These are phyloP conservation scores for Cydia amplana DNA, from an alignment of 1,140 invertebrate genomes.

Conservation along the genomic window DNA sequence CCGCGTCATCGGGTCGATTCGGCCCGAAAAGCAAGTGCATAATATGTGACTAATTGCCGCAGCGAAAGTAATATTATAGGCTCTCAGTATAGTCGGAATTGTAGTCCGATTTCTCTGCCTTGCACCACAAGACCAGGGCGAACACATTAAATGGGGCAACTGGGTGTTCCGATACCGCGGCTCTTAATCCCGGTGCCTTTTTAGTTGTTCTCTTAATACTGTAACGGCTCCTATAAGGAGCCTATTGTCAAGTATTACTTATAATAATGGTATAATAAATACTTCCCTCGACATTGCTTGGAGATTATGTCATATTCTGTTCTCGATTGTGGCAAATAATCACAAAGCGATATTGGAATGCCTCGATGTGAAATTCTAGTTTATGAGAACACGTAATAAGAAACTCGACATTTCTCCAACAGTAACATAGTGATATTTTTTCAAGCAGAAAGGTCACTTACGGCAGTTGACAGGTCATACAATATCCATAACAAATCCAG, in stretches of 20 bases:
- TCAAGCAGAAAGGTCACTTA: too few relatives aligned
- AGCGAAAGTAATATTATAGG: too few relatives aligned
- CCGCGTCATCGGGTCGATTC: too few relatives aligned
- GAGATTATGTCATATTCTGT: background rate
- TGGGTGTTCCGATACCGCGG: background rate
- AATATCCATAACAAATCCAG: too few relatives aligned
- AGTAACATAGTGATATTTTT: too few relatives aligned
- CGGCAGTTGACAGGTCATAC: too few relatives aligned
- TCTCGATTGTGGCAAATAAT: background rate
- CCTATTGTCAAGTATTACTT: conserved; percentile 10
- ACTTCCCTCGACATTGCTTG: background rate
- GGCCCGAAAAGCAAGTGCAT: too few relatives aligned
- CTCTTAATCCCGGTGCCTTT: conserved; percentile 13
- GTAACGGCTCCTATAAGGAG: conserved; percentile 9
- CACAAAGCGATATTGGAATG: background rate
- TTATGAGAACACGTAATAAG: too few relatives aligned
- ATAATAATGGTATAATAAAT: conserved; percentile 20
- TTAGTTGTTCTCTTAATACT: conserved; percentile 5
- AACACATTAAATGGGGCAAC: conserved; percentile 1
- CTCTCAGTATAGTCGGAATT: background rate
- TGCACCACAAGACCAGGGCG: background rate
- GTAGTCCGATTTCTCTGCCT: background rate
- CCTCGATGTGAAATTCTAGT: background rate
- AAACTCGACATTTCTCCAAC: too few relatives aligned
- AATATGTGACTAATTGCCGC: too few relatives aligned